Conservation (phyloP, 1,140 invertebrate species). For the Aplysia californica region DNA sequence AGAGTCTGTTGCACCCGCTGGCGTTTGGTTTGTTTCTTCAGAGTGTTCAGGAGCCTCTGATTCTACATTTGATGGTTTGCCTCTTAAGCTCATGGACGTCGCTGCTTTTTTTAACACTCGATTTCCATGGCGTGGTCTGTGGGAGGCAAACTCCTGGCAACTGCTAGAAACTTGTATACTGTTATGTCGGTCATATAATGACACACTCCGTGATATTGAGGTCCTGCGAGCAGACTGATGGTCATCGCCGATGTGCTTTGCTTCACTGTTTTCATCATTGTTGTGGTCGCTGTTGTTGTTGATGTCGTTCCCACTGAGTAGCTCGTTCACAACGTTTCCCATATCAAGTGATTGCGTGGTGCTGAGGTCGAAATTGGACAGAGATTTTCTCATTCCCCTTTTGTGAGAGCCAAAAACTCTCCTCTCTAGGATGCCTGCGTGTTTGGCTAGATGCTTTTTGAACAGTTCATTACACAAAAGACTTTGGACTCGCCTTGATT, state of each 20-base stretch:
- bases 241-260: background rate
- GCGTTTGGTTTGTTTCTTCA: background rate
- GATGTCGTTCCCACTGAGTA: background rate
- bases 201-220: background rate
- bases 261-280: background rate
- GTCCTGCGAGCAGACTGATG: background rate
- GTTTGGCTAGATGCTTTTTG: slow-evolving; percentile 25
- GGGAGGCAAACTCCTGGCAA: no score
- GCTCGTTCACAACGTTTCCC: background rate
- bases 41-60: background rate
- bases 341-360: background rate
- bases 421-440: slow-evolving; percentile 17
- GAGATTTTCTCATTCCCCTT: slow-evolving; percentile 17
- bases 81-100: background rate
- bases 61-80: background rate
- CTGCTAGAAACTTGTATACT: no score
- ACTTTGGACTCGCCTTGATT: slow-evolving; percentile 10
- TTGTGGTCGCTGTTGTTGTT: background rate
- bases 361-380: slow-evolving; percentile 25
- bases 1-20: background rate
- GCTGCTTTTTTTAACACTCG: no score
- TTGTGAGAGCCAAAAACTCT: slow-evolving; percentile 12
- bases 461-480: slow-evolving; percentile 27
- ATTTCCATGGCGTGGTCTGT: no score
- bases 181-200: background rate